Conservation (phyloP, 2,797 vertebrate species). For the Typhlichthys eigenmanni region DNA sequence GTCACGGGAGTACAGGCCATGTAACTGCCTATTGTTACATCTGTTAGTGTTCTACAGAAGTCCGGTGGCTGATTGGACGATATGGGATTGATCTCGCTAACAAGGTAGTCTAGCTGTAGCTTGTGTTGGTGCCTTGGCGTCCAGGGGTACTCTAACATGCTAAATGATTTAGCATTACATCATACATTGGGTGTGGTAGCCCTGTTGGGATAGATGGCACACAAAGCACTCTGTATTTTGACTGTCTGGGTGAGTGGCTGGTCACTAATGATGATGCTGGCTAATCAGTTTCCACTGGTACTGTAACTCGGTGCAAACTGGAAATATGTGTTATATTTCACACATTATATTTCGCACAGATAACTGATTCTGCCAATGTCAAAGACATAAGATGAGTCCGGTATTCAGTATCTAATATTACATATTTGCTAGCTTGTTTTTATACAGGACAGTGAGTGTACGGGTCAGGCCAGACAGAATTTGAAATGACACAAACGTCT, state of each 20-base stretch:
- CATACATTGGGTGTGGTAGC: conserved; percentile 65
- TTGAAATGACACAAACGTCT: neutral
- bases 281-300: neutral
- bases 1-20: conserved; percentile 22
- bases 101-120: conserved; percentile 52
- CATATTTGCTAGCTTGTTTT: no score
- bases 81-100: conserved; percentile 60
- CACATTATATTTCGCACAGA: neutral
- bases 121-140: conserved; percentile 46
- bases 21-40: conserved; percentile 28
- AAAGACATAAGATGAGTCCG: neutral
- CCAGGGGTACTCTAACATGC: conserved; percentile 57
- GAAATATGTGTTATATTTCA: conserved; percentile 10
- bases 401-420: no score
- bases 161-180: conserved; percentile 63
- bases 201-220: conserved; percentile 39
- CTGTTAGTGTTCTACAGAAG: conserved; percentile 11
- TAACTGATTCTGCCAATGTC: neutral
- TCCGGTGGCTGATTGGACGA: conserved; percentile 25
- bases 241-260: neutral
- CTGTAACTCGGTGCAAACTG: neutral
- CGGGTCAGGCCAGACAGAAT: neutral
- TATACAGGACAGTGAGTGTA: neutral
- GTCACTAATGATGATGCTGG: neutral
- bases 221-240: neutral